phyloP scores from a whole-genome alignment of 2,888 invertebrate genomes.

The Ochropleura plecta region DNA sequence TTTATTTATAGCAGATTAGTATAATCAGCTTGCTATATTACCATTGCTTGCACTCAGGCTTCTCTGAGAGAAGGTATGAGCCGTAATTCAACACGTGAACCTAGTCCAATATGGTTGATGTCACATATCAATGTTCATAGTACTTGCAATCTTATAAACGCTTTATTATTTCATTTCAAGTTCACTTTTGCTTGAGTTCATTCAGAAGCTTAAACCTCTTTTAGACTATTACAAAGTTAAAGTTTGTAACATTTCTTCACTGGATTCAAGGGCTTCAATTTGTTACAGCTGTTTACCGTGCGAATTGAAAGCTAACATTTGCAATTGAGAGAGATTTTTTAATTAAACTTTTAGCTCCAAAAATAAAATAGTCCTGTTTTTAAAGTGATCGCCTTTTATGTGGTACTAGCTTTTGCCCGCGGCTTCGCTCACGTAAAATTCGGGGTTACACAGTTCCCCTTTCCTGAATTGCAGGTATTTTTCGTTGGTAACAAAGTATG shows the following conservation, averaged over 20 bases:
- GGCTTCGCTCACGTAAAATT: no score
- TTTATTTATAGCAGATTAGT: neutral
- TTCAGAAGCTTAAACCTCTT: slow-evolving; percentile 7
- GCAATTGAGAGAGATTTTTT: neutral
- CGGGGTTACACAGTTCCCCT: no score
- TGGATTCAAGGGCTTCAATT: slow-evolving; percentile 20
- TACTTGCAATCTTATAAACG: neutral
- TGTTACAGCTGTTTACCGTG: neutral
- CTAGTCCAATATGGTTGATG: neutral
- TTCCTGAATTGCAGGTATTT: no score
- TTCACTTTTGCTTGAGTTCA: slow-evolving; percentile 9
- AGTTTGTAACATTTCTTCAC: slow-evolving; percentile 25
- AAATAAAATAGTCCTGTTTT: neutral
- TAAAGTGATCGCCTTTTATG: no score
- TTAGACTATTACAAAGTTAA: slow-evolving; percentile 1
- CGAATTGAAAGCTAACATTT: neutral
- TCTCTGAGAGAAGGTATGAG: neutral
- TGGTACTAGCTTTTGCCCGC: no score
- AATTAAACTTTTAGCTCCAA: neutral
- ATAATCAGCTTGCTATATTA: neutral
- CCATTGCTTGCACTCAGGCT: neutral
- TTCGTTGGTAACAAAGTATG: no score
- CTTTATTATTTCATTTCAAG: slow-evolving; percentile 11
- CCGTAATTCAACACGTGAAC: neutral
- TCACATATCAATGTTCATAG: neutral